Base-by-base conservation (phyloP, 2,888 invertebrate species). In the Onthophagus sagittarius region DNA sequence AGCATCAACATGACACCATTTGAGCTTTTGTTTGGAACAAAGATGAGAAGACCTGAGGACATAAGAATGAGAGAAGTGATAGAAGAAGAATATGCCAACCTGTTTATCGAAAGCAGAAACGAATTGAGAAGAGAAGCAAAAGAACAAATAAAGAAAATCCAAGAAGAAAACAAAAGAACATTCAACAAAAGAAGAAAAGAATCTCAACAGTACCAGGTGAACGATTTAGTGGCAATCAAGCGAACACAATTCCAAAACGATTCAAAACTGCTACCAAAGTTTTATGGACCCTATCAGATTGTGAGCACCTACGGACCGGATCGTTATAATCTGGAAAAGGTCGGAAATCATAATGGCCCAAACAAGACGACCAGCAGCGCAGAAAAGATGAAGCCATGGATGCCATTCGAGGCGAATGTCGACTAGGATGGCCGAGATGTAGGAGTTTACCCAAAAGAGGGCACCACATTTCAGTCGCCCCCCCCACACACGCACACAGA, bases 331-430 rank as follows among this genome's bases (percentile, higher is more conserved):
- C 7, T 63, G 5, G 13, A 63, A 63, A 63, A 63, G 0, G 63
- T 14, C 5, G 63, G 63, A 14, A 7, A 63, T 14, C 7, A 14
- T 5, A 63, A 63, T 65, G 77, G n/a, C n/a, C n/a, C n/a, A n/a
- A n/a, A n/a, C n/a, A n/a, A n/a, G n/a, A n/a, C n/a, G n/a, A 6
- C 71, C 77, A 0, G 2, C 23, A 3, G 1, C 3, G 23, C 23
- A 2, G 23, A 23, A 1, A 2, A 2, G 1, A 23, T 23, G 23
- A 23, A 23, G 3, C 23, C 23, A 1, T 23, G 23, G 23, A 23
- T n/a, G n/a, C n/a, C n/a, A n/a, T n/a, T n/a, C n/a, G n/a, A n/a
- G n/a, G n/a, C n/a, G n/a, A n/a, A n/a, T n/a, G n/a, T n/a, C n/a
- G n/a, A n/a, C n/a, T n/a, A n/a, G n/a, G n/a, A n/a, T n/a, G n/a